These are phyloP conservation scores for Meloidogyne hapla DNA, from an alignment of 1,140 invertebrate species.

Conservation along the genomic window DNA sequence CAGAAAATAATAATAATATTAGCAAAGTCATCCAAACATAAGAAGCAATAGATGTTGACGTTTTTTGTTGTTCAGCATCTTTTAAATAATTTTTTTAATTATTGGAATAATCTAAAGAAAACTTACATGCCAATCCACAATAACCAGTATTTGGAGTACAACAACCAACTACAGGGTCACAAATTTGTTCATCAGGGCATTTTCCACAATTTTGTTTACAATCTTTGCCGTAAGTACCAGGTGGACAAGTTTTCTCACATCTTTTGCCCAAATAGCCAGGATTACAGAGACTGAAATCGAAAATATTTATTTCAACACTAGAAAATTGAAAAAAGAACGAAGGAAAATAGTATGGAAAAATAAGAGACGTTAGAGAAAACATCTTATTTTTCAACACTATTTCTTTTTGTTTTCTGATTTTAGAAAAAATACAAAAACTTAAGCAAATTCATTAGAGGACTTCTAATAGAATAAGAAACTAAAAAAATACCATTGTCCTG, in stretches of 20 bases:
- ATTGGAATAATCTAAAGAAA: background rate
- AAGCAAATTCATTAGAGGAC: no score
- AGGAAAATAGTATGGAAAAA: no score
- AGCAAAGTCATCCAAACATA: slow-evolving; percentile 27
- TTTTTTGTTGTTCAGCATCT: slow-evolving; percentile 49
- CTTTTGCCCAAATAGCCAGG: slow-evolving; percentile 65
- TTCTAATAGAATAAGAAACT: no score
- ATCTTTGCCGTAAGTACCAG: slow-evolving; percentile 70
- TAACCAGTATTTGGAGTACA: slow-evolving; percentile 69
- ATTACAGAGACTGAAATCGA: slow-evolving; percentile 61
- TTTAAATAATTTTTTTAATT: background rate
- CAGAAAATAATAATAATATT: slow-evolving; percentile 27
- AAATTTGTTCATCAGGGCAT: slow-evolving; percentile 65
- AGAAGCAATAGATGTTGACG: background rate
- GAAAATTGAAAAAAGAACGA: no score
- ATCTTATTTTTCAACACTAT: background rate
- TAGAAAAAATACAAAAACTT: no score
- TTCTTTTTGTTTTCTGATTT: no score
- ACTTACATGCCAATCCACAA: slow-evolving; percentile 51
- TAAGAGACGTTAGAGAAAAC: no score
- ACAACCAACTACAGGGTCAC: slow-evolving; percentile 77
- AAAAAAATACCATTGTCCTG: slow-evolving; percentile 61
- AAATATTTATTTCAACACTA: background rate
- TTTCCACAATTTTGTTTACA: slow-evolving; percentile 55
- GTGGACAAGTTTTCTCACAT: slow-evolving; percentile 66